Evolutionary conservation across 2,888 invertebrate genomes (phyloP), one percentile per base, ranked within the genome.

Genomic region (Coelopa pilipes): DNA sequence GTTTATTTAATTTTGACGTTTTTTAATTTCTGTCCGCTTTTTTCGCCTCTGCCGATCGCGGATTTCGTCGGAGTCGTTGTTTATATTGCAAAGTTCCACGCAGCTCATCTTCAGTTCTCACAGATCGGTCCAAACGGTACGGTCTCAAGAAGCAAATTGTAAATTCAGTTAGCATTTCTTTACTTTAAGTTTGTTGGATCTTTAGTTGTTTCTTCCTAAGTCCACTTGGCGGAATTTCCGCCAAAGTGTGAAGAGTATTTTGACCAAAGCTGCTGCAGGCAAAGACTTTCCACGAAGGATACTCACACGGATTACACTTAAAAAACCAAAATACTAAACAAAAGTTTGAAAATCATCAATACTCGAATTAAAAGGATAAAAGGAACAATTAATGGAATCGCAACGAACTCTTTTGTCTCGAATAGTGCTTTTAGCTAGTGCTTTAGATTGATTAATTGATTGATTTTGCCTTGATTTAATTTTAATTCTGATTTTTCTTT

Each of bases 31-130:
- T 73, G 74, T 74, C 75, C 57, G 59, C 59, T 53, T 21, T 73
- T 62, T 57, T 70, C 72, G 69, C 21, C n/a, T 70, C n/a, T 45
- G 7, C 49, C 60, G 62, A 75, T 76, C 72, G 76, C 74, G 73
- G 75, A 74, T 70, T 74, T 73, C 70, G 72, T 73, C 76, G 77
- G 75, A 81, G 80, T 71, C 75, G 77, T 82, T 82, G 84, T 86
- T 87, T 87, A 87, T 87, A 87, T 86, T 86, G 85, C 85, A 83
- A 86, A 86, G 86, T 83, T 85, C 81, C 74, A 80, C 81, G 80
- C 82, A 82, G 82, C 84, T 85, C 87, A 82, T 86, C 87, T 87
- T 87, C 87, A 87, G 87, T 87, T 87, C 86, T 84, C 86, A 83
- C 83, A 86, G 85, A 87, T 85, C 87, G 85, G 84, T 86, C 86